phyloP scores from a whole-genome alignment of 2,888 invertebrate species.

The Hypolimnas misippus region DNA sequence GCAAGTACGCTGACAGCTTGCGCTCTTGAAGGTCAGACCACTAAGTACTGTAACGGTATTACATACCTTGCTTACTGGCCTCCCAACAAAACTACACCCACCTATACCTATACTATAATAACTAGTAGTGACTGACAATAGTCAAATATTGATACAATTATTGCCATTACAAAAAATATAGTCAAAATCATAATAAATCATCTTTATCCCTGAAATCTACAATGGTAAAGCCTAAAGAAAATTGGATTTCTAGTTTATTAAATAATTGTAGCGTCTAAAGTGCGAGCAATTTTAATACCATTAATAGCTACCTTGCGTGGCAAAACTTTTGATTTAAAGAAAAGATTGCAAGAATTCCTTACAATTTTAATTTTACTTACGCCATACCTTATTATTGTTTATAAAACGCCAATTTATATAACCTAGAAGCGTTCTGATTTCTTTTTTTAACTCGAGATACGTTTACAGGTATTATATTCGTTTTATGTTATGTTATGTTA shows the following conservation, averaged over 20 bases:
- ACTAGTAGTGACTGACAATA: too few relatives aligned
- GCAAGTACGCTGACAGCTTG: too few relatives aligned
- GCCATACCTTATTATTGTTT: neutral
- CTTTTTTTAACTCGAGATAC: too few relatives aligned
- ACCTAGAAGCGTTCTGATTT: neutral
- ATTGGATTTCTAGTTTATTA: constrained; percentile 5
- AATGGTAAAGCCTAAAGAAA: constrained; percentile 31
- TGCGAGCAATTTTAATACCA: constrained; percentile 13
- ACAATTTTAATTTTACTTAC: constrained; percentile 29
- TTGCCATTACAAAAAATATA: neutral
- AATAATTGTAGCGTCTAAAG: constrained; percentile 18
- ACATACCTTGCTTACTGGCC: too few relatives aligned
- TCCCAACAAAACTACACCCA: too few relatives aligned
- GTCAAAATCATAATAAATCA: constrained; percentile 38
- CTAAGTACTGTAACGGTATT: too few relatives aligned
- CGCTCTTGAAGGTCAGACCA: too few relatives aligned
- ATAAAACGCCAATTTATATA: neutral
- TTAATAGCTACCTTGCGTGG: constrained; percentile 38
- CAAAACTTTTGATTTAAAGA: constrained; percentile 39
- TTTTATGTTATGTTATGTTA: too few relatives aligned
- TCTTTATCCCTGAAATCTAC: constrained; percentile 40
- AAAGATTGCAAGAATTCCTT: constrained; percentile 30
- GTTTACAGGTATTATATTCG: too few relatives aligned
- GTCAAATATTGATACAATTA: neutral
- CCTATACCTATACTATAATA: too few relatives aligned